Evolutionary conservation across 2,888 invertebrate species (phyloP), one percentile per base, ranked within the genome.

Genomic region (Scelioninae gen. 2): DNA sequence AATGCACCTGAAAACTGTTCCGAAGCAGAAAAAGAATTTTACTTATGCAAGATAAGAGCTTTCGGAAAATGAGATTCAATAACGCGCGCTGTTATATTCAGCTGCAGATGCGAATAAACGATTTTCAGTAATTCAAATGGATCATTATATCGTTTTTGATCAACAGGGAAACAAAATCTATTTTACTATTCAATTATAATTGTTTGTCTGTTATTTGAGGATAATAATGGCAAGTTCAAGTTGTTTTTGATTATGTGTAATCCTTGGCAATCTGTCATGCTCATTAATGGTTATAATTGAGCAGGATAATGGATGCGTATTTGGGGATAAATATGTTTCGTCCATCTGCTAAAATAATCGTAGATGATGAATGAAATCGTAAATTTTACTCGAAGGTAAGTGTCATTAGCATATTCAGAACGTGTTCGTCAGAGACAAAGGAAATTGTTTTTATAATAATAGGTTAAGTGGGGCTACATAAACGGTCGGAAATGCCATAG

Each of bases 1-100:
- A 19, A 43, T n/a, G 11, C 35, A 9, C 10, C 2, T 35, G 35
- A 16, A 39, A 43, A 43, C 22, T 19, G 43, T 43, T 43, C n/a
- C 31, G 25, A 25, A 4, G 25, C 7, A 9, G 31, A 31, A 43
- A 22, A 43, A n/a, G 9, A 7, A 11, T 43, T 43, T 22, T 9
- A 43, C n/a, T 43, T 19, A 22, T 39, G 7, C 2, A 16, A 9
- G 18, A 41, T 41, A 41, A 41, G 16, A 41, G 18, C 10, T 41
- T 41, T 41, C 18, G 18, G 9, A 9, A 10, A 41, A 9, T 18
- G n/a, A 10, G 33, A 33, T 33, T 33, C n/a, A 33, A n/a, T 33
- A 9, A 7, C n/a, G n/a, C 10, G 3, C 9, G n/a, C 10, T 9
- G n/a, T 33, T 33, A 33, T 33, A 33, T 33, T 10, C 3, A 22